phyloP scores from a whole-genome alignment of 2,113 vertebrate species.

The Burhinus bistriatus region DNA sequence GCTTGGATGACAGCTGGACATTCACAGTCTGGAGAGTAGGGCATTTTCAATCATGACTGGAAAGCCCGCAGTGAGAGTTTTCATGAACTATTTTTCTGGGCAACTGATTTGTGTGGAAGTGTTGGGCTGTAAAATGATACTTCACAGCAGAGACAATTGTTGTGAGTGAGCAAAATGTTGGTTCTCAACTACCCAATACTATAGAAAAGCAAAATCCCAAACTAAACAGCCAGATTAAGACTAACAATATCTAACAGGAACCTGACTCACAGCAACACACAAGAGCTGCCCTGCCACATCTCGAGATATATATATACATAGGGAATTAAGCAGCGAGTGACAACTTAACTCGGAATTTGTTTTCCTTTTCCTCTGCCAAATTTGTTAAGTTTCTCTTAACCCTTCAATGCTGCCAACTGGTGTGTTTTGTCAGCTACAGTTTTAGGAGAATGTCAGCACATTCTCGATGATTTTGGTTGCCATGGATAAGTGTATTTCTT shows the following conservation, averaged over 20 bases:
- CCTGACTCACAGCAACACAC: not conserved
- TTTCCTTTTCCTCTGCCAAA: constrained; percentile 28
- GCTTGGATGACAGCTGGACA: not conserved
- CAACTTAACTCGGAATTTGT: constrained; percentile 29
- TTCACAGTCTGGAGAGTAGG: not conserved
- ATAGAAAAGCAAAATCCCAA: not conserved
- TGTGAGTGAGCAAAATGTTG: not conserved
- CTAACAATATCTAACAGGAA: constrained; percentile 2
- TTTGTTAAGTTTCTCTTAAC: constrained; percentile 39
- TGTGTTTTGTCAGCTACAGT: constrained; percentile 45
- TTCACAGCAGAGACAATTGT: not conserved
- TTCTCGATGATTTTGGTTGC: constrained; percentile 20
- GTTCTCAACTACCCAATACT: not conserved
- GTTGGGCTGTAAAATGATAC: not conserved
- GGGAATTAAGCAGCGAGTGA: not conserved
- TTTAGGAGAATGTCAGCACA: constrained; percentile 20
- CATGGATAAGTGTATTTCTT: constrained; percentile 25
- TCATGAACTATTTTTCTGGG: not conserved
- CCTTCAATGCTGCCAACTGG: constrained; percentile 31
- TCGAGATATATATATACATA: not conserved
- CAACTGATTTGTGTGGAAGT: not conserved
- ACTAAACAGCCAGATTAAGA: not conserved
- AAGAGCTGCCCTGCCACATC: not conserved
- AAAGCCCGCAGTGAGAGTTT: not conserved
- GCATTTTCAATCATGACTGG: not conserved